Conservation (phyloP, 2,113 vertebrate genomes). For the Tragulus kanchil region DNA sequence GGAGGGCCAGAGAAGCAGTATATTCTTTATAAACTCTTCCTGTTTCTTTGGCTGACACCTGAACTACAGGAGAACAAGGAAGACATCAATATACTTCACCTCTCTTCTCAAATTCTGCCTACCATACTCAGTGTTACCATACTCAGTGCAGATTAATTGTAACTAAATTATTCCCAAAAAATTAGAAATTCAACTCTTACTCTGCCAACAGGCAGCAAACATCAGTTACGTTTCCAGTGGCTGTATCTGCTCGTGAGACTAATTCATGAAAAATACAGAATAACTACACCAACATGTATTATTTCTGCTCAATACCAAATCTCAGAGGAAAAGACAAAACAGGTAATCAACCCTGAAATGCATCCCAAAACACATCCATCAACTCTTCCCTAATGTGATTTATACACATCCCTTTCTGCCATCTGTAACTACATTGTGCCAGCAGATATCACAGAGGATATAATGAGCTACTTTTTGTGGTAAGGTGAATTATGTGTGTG, state of each 20-base stretch:
- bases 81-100: not conserved
- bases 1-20: not conserved
- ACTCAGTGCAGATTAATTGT: not conserved
- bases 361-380: too few relatives aligned
- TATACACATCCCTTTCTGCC: not conserved
- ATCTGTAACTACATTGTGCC: not conserved
- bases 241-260: not conserved
- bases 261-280: not conserved
- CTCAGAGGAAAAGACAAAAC: not conserved
- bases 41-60: not conserved
- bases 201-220: not conserved
- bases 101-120: not conserved
- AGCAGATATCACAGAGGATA: not conserved
- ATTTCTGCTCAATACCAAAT: not conserved
- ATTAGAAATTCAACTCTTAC: not conserved
- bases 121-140: not conserved
- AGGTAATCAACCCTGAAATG: not conserved
- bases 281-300: not conserved
- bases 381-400: not conserved
- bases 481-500: not conserved
- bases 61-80: not conserved
- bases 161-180: not conserved
- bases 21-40: not conserved
- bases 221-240: not conserved
- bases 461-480: not conserved